These are phyloP conservation scores for Notiomystis cincta DNA, from an alignment of 2,113 vertebrate genomes.

Conservation along the genomic window DNA sequence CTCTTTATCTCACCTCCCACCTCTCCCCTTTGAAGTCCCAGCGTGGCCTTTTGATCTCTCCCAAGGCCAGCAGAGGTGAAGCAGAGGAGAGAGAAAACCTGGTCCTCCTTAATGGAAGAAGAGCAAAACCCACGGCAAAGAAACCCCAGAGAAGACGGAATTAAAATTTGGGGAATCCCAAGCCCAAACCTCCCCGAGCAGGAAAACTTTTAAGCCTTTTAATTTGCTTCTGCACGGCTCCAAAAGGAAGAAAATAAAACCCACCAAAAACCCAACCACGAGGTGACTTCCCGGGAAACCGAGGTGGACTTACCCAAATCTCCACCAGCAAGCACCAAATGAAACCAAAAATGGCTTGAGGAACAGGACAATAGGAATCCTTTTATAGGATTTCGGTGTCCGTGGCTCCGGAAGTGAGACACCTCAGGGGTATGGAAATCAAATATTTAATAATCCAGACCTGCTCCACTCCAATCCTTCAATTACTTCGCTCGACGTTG, in stretches of 20 bases:
- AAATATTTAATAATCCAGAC: conserved; percentile 18
- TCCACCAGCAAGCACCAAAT: not conserved
- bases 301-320: conserved; percentile 16
- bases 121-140: not conserved
- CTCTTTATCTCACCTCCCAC: conserved; percentile 18
- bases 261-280: not conserved
- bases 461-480: not conserved
- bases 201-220: not conserved
- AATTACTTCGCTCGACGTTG: not conserved
- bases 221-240: not conserved
- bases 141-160: not conserved
- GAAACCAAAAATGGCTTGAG: not conserved
- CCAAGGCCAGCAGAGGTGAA: not conserved
- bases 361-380: not conserved
- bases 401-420: conserved; percentile 22
- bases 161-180: not conserved
- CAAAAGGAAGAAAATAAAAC: not conserved
- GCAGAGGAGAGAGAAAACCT: not conserved
- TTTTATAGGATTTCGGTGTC: conserved; percentile 11
- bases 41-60: not conserved
- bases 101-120: not conserved
- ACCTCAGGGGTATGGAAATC: conserved; percentile 41
- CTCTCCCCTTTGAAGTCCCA: conserved; percentile 9
- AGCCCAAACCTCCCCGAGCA: not conserved
- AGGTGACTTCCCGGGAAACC: not conserved